Conservation (phyloP, 2,797 vertebrate species). For the Neopelma chrysocephalum region DNA sequence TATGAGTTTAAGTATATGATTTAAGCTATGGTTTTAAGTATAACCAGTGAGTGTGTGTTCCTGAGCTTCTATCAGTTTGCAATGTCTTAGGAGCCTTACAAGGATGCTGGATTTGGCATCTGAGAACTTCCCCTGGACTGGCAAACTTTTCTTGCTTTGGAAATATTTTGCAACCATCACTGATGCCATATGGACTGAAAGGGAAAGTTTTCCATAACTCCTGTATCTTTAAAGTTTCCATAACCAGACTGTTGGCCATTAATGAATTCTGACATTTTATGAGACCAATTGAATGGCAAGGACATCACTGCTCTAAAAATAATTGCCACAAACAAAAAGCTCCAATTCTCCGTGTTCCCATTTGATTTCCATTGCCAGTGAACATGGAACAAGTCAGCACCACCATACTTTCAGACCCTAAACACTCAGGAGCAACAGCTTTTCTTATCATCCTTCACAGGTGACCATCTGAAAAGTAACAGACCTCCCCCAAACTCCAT, state of each 20-base stretch:
- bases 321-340: neutral
- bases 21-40: neutral
- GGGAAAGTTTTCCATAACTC: neutral
- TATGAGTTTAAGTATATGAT: neutral
- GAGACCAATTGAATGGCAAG: neutral
- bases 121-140: neutral
- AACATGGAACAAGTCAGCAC: neutral
- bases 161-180: neutral
- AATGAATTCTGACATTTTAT: slow-evolving; percentile 5
- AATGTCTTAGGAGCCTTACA: neutral
- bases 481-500: neutral
- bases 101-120: neutral
- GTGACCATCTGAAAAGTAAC: neutral
- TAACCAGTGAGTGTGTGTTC: neutral
- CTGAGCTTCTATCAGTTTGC: neutral
- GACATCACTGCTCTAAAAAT: neutral
- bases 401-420: neutral
- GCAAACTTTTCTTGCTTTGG: neutral
- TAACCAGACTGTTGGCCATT: neutral
- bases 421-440: neutral
- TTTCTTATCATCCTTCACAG: neutral
- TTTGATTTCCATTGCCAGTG: neutral
- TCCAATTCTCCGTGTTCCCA: neutral
- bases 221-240: neutral
- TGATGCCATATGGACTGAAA: neutral